Conservation (phyloP, 2,888 invertebrate genomes). For the Thumatha senex region DNA sequence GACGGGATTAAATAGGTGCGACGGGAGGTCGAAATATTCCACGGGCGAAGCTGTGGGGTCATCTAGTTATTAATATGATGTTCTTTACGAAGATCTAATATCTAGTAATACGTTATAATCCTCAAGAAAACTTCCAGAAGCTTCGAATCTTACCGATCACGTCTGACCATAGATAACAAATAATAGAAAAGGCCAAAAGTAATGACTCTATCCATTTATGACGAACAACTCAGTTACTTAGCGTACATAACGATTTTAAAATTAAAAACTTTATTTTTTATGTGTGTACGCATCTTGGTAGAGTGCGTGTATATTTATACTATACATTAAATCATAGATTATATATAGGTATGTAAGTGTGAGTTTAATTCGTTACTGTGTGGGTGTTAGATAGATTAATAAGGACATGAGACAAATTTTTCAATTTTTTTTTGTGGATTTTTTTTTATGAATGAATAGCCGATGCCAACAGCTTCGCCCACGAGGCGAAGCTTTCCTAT, state of each 20-base stretch:
- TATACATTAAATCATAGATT: conserved; percentile 39
- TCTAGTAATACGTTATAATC: no score
- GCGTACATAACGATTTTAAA: conserved; percentile 67
- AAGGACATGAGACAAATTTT: conserved; percentile 23
- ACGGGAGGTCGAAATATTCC: no score
- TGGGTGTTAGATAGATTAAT: conserved; percentile 28
- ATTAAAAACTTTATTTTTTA: conserved; percentile 60
- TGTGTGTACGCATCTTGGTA: conserved; percentile 23
- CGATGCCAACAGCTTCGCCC: no score
- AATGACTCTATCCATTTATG: conserved; percentile 29
- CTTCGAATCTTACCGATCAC: conserved; percentile 1
- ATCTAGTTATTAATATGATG: no score
- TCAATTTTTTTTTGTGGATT: neutral
- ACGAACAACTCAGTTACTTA: conserved; percentile 47
- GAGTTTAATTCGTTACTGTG: conserved; percentile 17
- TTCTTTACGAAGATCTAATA: no score
- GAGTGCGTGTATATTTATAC: conserved; percentile 45
- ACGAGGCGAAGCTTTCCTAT: no score
- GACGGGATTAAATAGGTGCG: no score
- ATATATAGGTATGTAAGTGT: conserved; percentile 31
- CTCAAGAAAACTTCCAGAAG: neutral
- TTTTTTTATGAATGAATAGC: no score
- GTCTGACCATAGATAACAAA: conserved; percentile 7
- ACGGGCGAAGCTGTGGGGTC: no score
- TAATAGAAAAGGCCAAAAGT: conserved; percentile 9